Conservation (phyloP, 2,888 invertebrate genomes). For the Campoplex nolae region DNA sequence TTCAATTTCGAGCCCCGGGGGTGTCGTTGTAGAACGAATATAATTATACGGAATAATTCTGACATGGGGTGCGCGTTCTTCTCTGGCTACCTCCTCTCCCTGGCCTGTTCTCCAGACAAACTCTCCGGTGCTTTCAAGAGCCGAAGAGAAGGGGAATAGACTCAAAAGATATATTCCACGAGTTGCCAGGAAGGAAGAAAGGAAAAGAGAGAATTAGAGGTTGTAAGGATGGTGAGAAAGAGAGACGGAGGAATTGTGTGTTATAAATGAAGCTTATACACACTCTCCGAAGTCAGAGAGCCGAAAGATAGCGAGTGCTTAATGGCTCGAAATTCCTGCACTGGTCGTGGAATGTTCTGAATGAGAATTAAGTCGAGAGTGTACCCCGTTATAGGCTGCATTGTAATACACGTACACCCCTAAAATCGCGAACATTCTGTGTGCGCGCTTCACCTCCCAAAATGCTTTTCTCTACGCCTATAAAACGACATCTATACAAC, state of each 20-base stretch:
- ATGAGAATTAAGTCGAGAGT: conserved; percentile 83
- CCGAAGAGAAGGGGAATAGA: conserved; percentile 6
- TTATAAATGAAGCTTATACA: conserved; percentile 63
- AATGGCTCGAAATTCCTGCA: conserved; percentile 83
- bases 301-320: conserved; percentile 83
- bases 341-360: conserved; percentile 80
- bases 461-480: conserved; percentile 14
- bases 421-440: conserved; percentile 47
- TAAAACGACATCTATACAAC: not conserved
- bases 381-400: conserved; percentile 44
- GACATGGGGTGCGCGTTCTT: conserved; percentile 73
- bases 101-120: conserved; percentile 49
- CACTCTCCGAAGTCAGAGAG: conserved; percentile 63
- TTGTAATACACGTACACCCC: conserved; percentile 66
- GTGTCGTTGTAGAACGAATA: conserved; percentile 85
- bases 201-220: conserved; percentile 40
- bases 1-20: conserved; percentile 84
- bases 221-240: conserved; percentile 47
- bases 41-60: conserved; percentile 85
- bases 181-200: conserved; percentile 57
- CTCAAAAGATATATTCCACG: conserved; percentile 54
- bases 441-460: not conserved
- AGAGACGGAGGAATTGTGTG: conserved; percentile 57
- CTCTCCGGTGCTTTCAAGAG: conserved; percentile 53
- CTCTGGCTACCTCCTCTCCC: conserved; percentile 31